Percentiles rank a stretch among this genome's conserved stretches.
These are phyloP conservation scores for Bombyx mandarina DNA, from an alignment of 1,140 invertebrate species.

Conservation along the genomic window DNA sequence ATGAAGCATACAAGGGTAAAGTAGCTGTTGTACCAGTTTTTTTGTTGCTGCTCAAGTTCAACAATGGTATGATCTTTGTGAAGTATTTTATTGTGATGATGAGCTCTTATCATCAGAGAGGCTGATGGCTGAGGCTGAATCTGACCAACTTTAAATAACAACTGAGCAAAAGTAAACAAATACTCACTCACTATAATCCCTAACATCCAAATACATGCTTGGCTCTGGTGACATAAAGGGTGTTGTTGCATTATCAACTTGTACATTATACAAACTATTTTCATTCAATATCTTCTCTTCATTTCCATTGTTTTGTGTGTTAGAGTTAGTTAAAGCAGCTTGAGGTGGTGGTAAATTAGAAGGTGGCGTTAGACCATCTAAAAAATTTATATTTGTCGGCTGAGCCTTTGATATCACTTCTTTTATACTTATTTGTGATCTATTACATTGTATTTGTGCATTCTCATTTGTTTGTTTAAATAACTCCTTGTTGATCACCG, in stretches of 20 bases:
- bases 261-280: conserved; percentile 70
- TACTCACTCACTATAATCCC: conserved; percentile 72
- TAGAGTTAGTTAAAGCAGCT: too few relatives aligned
- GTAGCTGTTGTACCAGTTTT: too few relatives aligned
- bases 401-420: conserved; percentile 41
- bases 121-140: too few relatives aligned
- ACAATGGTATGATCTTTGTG: too few relatives aligned
- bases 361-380: conserved; percentile 38
- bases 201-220: conserved; percentile 74
- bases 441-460: conserved; percentile 53
- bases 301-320: conserved; percentile 1
- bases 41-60: too few relatives aligned
- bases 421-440: conserved; percentile 54
- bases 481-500: conserved; percentile 55
- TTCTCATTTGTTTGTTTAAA: conserved; percentile 37
- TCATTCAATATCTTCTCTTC: conserved; percentile 62
- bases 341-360: too few relatives aligned
- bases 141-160: too few relatives aligned
- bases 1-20: too few relatives aligned
- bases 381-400: conserved; percentile 47
- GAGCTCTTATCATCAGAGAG: too few relatives aligned
- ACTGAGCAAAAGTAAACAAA: conserved; percentile 2
- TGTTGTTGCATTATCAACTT: conserved; percentile 70
- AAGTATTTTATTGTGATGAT: too few relatives aligned
- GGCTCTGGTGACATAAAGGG: conserved; percentile 72